Evolutionary conservation across 2,888 invertebrate species (phyloP), one percentile per base, ranked within the genome.

Genomic region (Acanthoscelides obtectus): DNA sequence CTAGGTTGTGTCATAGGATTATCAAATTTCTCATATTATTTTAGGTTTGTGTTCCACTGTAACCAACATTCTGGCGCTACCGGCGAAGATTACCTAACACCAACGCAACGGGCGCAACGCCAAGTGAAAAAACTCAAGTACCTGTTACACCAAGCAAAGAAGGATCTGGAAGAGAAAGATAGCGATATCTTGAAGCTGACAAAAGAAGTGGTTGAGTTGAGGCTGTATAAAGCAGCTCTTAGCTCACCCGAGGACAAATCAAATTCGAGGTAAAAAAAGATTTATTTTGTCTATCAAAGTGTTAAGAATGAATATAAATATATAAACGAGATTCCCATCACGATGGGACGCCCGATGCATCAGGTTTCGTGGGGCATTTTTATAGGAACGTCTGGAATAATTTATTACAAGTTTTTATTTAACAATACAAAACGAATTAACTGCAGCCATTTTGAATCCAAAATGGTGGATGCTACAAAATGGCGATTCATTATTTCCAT

Each of bases 81-180:
- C 69, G 93, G 92, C 67, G 92, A 94, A 74, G 94, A 95, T 80
- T 96, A 96, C 84, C 88, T 95, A 72, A 96, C 96, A 70, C 96
- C 96, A 19, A 96, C 95, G 0, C 96, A 96, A 83, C 87, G 95
- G 74, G 94, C 94, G 12, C 93, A 94, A 80, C 75, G 91, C 77
- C 94, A 95, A 84, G 91, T 96, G 64, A 89, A 92, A 74, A 90
- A 92, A 72, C 89, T 95, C 22, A 92, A 93, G 86, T 88, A 89
- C 73, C 86, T 94, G 3, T 87, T 95, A 68, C 89, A 88, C 75
- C 91, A 93, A 78, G 93, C 94, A 12, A 91, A 91, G 74, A 90
- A 90, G 79, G 93, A 94, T 80, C 87, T 95, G 71, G 93, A 94
- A 73, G 91, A 92, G 75, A 94, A 94, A 84, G 94, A 95, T 80